Evolutionary conservation across 2,113 vertebrate genomes (phyloP), one percentile per base, ranked within the genome.

Genomic region (Sclerurus mexicanus): DNA sequence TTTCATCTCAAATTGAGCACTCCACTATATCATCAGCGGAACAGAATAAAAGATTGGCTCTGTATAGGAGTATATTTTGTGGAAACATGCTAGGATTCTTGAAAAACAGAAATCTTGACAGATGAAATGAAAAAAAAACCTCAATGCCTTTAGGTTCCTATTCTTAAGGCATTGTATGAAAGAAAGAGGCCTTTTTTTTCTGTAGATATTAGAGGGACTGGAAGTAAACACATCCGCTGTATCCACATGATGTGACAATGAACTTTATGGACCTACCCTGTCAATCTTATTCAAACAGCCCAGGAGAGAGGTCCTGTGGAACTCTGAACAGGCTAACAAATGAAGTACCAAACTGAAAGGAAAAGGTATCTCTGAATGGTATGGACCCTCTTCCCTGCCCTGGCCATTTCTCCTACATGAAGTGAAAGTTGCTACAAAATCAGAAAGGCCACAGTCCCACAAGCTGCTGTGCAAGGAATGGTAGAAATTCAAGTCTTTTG

Each of bases 1-100:
- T 95, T 89, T 92, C 69, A 62, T 75, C 86, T 93, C 87, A 95
- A 66, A 91, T 27, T 56, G n/a, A 85, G 53, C 81, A 87, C 74
- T 95, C 69, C 53, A 87, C 52, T n/a, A 12, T 23, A 69, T 56
- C 85, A 85, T 72, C 84, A 82, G 52, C 2, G 40, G 73, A 85
- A 68, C 53, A 83, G 69, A 92, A 85, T 50, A 64, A 67, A 97
- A 87, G 53, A 85, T 49, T 35, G 64, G 24, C 55, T 94, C 42
- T 75, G 44, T 40, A 75, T 21, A 55, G 79, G 20, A 62, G 17
- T 23, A 9, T 47, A 23, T 66, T 82, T 71, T 3, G 0, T 52
- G 35, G 42, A 80, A 85, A 71, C 16, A 55, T 18, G 19, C 19
- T 83, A 46, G 19, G 39, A 27, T 28, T 37, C 8, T 68, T 55